Evolutionary conservation across 1,140 invertebrate species (phyloP).

Genomic region (Bradysia coprophila): DNA sequence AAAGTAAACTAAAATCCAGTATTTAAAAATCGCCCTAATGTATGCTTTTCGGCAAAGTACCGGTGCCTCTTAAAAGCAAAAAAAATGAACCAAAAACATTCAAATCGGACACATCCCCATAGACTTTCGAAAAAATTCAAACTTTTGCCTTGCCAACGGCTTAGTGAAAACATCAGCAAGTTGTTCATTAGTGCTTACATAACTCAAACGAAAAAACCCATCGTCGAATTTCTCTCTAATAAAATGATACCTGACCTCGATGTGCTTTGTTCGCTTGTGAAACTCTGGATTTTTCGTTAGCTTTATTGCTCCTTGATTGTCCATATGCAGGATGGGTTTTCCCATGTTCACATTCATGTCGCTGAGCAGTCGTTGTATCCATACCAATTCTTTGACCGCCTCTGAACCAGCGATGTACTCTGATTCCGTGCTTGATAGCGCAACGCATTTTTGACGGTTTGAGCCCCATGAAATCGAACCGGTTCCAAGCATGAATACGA

Average conservation of each 20-base stretch:
- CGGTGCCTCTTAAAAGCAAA: too few relatives aligned
- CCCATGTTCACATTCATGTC: not conserved
- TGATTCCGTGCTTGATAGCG: constrained; percentile 19
- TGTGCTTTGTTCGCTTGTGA: constrained; percentile 8
- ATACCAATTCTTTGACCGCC: constrained; percentile 11
- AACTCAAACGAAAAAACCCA: constrained; percentile 5
- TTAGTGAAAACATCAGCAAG: constrained; percentile 13
- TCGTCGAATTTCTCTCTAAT: constrained; percentile 7
- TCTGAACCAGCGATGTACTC: constrained; percentile 18
- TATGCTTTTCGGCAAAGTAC: too few relatives aligned
- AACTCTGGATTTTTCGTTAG: constrained; percentile 9
- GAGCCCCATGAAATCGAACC: constrained; percentile 10
- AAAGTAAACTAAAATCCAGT: too few relatives aligned
- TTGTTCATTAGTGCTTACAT: constrained; percentile 7
- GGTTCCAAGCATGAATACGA: constrained; percentile 6
- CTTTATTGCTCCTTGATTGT: constrained; percentile 10
- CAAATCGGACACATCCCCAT: too few relatives aligned
- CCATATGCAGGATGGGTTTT: constrained; percentile 4
- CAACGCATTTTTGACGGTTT: constrained; percentile 9
- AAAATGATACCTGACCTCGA: constrained; percentile 11
- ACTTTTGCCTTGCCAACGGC: constrained; percentile 2
- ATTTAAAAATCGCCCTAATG: too few relatives aligned
- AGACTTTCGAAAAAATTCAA: not conserved
- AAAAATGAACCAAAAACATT: too few relatives aligned
- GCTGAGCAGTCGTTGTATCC: constrained; percentile 2